A percentile compares a stretch with the other conserved stretches of the same genome.
Evolutionary conservation across 2,888 invertebrate genomes (phyloP).

Genomic region (Itoplectis maculator): DNA sequence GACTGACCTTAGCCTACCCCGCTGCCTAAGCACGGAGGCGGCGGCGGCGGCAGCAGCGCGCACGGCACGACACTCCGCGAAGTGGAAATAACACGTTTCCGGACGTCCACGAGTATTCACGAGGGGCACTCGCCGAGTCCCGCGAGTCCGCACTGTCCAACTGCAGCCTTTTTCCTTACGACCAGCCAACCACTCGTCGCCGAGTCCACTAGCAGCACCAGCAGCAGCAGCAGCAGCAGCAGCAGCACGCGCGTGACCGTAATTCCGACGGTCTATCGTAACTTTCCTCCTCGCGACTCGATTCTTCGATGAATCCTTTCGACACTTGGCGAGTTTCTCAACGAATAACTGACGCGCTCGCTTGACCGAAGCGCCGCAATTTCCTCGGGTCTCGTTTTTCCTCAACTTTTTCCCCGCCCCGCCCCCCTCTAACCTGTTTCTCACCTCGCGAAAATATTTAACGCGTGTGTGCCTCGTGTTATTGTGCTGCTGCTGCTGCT

Average conservation of each 20-base stretch:
- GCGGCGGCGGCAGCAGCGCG: conserved; percentile 67
- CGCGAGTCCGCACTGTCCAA: background rate
- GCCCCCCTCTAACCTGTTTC: background rate
- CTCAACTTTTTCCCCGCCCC: background rate
- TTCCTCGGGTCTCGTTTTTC: background rate
- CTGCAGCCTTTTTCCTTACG: conserved; percentile 14
- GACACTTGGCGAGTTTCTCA: conserved; percentile 25
- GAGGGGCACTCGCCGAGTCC: conserved; percentile 27
- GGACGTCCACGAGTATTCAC: conserved; percentile 46
- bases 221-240: conserved; percentile 8
- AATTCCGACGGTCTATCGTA: conserved; percentile 23
- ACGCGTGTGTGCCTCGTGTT: conserved; percentile 11
- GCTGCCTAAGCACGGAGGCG: too few relatives aligned
- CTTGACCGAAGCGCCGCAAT: background rate
- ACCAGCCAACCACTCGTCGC: background rate
- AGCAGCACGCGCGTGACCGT: conserved; percentile 18
- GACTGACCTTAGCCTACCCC: conserved; percentile 34
- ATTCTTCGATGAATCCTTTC: conserved; percentile 15
- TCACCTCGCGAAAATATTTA: conserved; percentile 16
- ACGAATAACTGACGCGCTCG: conserved; percentile 22
- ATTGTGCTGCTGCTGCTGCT: too few relatives aligned
- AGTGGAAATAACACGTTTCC: conserved; percentile 58
- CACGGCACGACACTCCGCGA: conserved; percentile 64
- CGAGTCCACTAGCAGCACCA: background rate
- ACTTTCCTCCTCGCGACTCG: conserved; percentile 14